These are phyloP conservation scores for Cololabis saira DNA, from an alignment of 2,113 vertebrate species.

Conservation along the genomic window DNA sequence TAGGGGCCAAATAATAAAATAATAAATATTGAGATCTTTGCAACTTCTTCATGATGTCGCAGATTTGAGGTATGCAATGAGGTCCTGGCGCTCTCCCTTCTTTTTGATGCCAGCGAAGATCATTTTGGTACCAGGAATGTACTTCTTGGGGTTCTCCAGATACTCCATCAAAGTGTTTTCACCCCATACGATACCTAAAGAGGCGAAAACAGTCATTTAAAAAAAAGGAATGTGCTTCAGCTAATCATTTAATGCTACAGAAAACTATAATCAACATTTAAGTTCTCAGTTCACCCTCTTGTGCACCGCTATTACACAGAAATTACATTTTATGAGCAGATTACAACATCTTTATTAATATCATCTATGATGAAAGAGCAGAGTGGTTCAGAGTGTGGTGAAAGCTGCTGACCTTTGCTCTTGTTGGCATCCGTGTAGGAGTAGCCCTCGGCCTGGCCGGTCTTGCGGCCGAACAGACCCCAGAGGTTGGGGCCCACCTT, in stretches of 20 bases:
- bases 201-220: no score
- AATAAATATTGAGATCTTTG: conserved; percentile 54
- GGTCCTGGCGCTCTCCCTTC: conserved; percentile 86
- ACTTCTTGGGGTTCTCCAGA: conserved; percentile 92
- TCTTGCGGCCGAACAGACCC: conserved; percentile 82
- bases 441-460: conserved; percentile 81
- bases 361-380: not conserved
- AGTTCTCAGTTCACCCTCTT: no score
- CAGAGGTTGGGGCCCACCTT: conserved; percentile 86
- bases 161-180: conserved; percentile 86
- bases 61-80: conserved; percentile 87
- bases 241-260: no score
- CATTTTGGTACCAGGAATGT: conserved; percentile 89
- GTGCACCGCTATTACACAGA: no score
- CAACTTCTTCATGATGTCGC: conserved; percentile 78
- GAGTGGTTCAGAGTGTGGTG: not conserved
- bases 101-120: conserved; percentile 91
- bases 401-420: conserved; percentile 82
- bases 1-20: conserved; percentile 29
- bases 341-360: no score
- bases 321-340: no score
- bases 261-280: no score
- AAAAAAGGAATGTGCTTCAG: no score
- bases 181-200: conserved; percentile 80
- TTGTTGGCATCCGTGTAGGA: conserved; percentile 88